Evolutionary conservation across 2,888 invertebrate species (phyloP), one percentile per base, ranked within the genome.

Genomic region (Muscina levida): DNA sequence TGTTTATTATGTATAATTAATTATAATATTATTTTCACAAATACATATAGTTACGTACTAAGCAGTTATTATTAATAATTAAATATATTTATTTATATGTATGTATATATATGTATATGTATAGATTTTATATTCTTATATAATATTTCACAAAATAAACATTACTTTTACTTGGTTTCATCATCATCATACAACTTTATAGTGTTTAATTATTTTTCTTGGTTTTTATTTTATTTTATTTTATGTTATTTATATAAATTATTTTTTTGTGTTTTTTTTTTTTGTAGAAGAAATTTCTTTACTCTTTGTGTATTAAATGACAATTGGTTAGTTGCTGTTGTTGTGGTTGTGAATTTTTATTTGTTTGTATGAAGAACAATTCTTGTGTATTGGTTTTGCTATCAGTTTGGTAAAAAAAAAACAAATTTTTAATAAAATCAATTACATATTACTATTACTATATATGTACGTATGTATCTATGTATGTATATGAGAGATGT

Each of bases 71-170:
- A 44, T 66, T 75, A 80, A n/a, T n/a, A n/a, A 71, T 76, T 80
- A 56, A 73, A 66, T 51, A 46, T 77, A 51, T 75, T 51, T 19
- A 65, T 75, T 65, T 65, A 65, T 81, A 53, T 75, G 31, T 53
- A n/a, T 56, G 31, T 72, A 73, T 70, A 46, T 62, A 67, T 62
- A 71, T 77, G 15, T 67, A 72, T 59, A 46, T 68, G 51, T 73
- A 51, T 72, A 53, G 48, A 15, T 57, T 15, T 66, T 46, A 39
- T 46, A 44, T 75, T 70, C 65, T 82, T 75, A 78, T 51, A 74
- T 57, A 72, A 75, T 82, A 79, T 82, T 75, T 78, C 78, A 82
- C 75, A 82, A 76, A 81, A 80, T 82, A 80, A 83, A 83, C 71
- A 74, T 68, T 78, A 10, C 26, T 44, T 42, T 26, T 42, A 39